Evolutionary conservation across 1,140 invertebrate genomes (phyloP), one percentile per base, ranked within the genome.

Genomic region (Bombus waltoni): DNA sequence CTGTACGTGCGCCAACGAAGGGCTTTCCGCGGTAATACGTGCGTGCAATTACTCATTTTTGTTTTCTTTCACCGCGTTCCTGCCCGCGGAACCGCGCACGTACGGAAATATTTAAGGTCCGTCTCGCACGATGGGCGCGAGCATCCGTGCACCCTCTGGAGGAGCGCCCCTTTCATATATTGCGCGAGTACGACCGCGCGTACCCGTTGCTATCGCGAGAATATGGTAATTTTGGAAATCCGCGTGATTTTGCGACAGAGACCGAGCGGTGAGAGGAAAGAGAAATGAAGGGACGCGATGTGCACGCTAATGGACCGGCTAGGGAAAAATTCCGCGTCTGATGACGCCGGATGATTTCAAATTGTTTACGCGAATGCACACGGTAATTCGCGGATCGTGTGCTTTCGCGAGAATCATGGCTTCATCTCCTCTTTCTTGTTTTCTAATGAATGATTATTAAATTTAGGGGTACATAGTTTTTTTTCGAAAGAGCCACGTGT

Each of bases 51-150:
- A 89, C 76, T 85, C 77, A 80, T 85, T 85, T 85, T 90, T 87
- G 77, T 90, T 90, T 90, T 81, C 80, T 87, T 90, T 74, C 66
- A 80, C 75, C 71, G 81, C 65, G 66, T 35, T 44, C 40, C 62
- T 80, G 79, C 75, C 80, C 86, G 78, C 80, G 74, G 75, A 47
- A 38, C 77, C 57, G 78, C 44, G 71, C 84, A 89, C 88, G 87
- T 89, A 89, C 85, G 88, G 88, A 89, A 89, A 89, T 89, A 89
- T 89, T 89, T 89, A 89, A 89, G 88, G 88, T 87, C 80, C 70
- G 88, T 81, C 80, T 77, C 73, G 65, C 84, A 75, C 84, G 84
- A 71, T 81, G 76, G 15, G n/a, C 73, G 78, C 57, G 71, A 71
- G 53, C 76, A 73, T 70, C 4, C 65, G 66, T 22, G 25, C 38